Evolutionary conservation across 2,797 vertebrate genomes (phyloP).

Genomic region (Lagodon rhomboides): DNA sequence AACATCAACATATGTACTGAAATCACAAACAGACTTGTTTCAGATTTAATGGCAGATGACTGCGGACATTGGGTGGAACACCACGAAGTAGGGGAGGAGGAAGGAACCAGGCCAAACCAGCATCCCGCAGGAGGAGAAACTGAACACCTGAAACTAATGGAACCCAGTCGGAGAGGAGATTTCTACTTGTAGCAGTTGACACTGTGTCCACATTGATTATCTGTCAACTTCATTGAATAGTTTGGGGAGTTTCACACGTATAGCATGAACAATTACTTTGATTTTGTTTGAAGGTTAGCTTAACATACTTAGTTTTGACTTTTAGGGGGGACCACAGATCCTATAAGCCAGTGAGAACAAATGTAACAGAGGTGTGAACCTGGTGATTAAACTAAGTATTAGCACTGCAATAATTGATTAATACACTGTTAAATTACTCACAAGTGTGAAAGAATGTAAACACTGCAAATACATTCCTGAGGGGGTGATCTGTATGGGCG

Average conservation of each 20-base stretch:
- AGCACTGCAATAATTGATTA: conserved; percentile 22
- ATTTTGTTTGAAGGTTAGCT: conserved; percentile 13
- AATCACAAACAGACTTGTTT: conserved; percentile 21
- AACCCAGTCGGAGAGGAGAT: conserved; percentile 20
- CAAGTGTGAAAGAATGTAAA: conserved; percentile 37
- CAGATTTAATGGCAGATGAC: not conserved
- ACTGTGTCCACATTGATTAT: conserved; percentile 44
- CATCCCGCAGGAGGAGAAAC: conserved; percentile 30
- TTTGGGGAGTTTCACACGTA: not conserved
- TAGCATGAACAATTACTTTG: conserved; percentile 13
- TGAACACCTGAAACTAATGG: conserved; percentile 53
- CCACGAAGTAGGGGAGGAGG: not conserved
- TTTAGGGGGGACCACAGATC: not conserved
- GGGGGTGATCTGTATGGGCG: conserved; percentile 33
- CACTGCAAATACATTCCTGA: conserved; percentile 24
- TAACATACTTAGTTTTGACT: not conserved
- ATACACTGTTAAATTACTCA: not conserved
- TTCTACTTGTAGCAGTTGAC: conserved; percentile 36
- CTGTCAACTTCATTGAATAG: conserved; percentile 15
- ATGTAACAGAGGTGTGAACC: conserved; percentile 1
- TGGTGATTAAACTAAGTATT: not conserved
- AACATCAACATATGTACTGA: not conserved
- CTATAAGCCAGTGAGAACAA: not conserved
- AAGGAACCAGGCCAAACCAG: not conserved
- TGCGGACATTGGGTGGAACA: not conserved